Evolutionary conservation across 2,113 vertebrate genomes (phyloP).

Genomic region (Leucosticte australis): DNA sequence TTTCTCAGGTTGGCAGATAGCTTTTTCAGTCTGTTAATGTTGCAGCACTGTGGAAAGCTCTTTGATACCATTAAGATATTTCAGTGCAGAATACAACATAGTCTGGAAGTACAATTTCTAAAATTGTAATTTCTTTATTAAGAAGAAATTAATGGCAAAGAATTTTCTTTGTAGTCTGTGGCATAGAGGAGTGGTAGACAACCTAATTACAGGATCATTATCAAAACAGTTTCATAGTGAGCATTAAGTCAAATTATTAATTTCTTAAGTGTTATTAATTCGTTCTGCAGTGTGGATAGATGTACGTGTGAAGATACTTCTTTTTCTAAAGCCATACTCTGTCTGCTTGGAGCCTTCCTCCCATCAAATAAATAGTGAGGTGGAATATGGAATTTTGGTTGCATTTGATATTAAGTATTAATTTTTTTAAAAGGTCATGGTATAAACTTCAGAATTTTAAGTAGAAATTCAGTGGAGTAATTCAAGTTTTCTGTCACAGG

Average conservation of each 20-base stretch:
- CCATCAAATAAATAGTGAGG: not conserved
- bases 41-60: not conserved
- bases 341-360: fast-evolving
- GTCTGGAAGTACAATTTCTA: not conserved
- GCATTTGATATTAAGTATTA: not conserved
- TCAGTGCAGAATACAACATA: not conserved
- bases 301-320: not conserved
- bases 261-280: not conserved
- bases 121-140: not conserved
- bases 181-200: not conserved
- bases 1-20: not conserved
- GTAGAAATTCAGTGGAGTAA: fast-evolving
- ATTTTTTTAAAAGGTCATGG: fast-evolving
- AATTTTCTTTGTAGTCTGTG: not conserved
- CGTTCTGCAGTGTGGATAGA: not conserved
- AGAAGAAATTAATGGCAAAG: not conserved
- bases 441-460: not conserved
- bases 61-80: not conserved
- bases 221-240: not conserved
- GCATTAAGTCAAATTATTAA: not conserved
- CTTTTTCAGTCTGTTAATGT: not conserved
- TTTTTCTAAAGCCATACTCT: not conserved
- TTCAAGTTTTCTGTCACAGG: fast-evolving
- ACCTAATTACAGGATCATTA: not conserved
- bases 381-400: not conserved